These are phyloP conservation scores for Drosophila kepulauana DNA, from an alignment of 1,140 invertebrate species.

Conservation along the genomic window DNA sequence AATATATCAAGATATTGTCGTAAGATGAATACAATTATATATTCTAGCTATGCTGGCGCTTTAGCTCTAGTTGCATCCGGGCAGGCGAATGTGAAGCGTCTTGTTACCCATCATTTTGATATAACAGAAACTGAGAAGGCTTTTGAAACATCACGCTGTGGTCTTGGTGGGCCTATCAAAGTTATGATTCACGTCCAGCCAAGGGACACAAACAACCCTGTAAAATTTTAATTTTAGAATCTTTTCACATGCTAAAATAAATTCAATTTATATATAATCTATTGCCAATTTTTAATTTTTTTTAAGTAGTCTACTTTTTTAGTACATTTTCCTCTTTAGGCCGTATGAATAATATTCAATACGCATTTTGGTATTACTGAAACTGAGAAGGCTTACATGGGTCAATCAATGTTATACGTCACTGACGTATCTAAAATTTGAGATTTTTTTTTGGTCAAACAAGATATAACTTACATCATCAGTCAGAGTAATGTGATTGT, in stretches of 20 bases:
- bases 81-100: conserved; percentile 93
- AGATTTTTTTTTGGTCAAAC: conserved; percentile 5
- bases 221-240: too few species aligned
- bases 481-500: conserved; percentile 10
- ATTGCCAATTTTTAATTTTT: too few species aligned
- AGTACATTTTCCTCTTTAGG: neutral
- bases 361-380: neutral
- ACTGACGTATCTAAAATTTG: neutral
- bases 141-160: conserved; percentile 68
- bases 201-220: too few species aligned
- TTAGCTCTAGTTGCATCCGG: conserved; percentile 93
- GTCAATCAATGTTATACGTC: neutral
- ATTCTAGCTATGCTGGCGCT: conserved; percentile 90
- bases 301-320: neutral
- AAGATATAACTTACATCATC: neutral
- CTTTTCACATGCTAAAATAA: too few species aligned
- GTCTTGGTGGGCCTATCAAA: conserved; percentile 87
- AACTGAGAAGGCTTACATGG: conserved; percentile 1
- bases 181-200: too few species aligned
- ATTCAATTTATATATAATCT: too few species aligned
- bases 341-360: neutral
- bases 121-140: conserved; percentile 92
- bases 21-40: conserved; percentile 16
- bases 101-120: conserved; percentile 96
- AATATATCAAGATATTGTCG: too few species aligned